These are phyloP conservation scores for Alauda arvensis DNA, from an alignment of 2,797 vertebrate species.

Conservation along the genomic window DNA sequence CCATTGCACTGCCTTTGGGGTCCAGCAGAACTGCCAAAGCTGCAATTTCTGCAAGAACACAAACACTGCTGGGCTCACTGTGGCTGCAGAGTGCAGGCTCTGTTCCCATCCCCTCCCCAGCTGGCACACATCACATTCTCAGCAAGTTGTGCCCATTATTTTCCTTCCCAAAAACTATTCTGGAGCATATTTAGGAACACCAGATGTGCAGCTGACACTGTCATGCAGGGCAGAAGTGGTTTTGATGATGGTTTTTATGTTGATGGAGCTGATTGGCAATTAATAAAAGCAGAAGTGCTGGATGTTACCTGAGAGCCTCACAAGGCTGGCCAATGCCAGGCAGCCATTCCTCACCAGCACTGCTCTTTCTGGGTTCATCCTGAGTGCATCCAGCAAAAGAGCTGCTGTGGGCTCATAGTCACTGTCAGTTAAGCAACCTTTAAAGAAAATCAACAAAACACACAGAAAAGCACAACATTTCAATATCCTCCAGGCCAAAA, in stretches of 20 bases:
- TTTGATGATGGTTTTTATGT: not conserved
- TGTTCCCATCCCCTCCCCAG: not conserved
- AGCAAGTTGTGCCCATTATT: not conserved
- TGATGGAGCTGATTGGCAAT: not conserved
- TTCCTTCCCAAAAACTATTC: not conserved
- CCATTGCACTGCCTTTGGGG: conserved; percentile 30
- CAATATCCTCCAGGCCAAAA: not conserved
- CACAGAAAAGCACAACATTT: not conserved
- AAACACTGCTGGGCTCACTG: not conserved
- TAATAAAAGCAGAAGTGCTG: not conserved
- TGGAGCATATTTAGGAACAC: not conserved
- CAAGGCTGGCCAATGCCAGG: conserved; percentile 66
- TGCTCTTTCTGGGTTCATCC: conserved; percentile 20
- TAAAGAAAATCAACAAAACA: not conserved
- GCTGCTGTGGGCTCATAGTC: conserved; percentile 39
- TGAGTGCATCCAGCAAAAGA: conserved; percentile 54
- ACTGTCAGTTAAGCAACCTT: conserved; percentile 61
- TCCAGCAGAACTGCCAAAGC: conserved; percentile 53
- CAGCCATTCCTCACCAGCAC: conserved; percentile 62
- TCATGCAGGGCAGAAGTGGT: not conserved
- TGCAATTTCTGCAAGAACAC: conserved; percentile 58
- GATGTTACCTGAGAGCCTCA: conserved; percentile 67
- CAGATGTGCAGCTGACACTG: not conserved
- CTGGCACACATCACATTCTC: fast-evolving
- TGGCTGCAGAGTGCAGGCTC: not conserved